Percentiles rank a stretch among this genome's conserved stretches.
Evolutionary conservation across 2,888 invertebrate species (phyloP).

Genomic region (Rosalia funebris): DNA sequence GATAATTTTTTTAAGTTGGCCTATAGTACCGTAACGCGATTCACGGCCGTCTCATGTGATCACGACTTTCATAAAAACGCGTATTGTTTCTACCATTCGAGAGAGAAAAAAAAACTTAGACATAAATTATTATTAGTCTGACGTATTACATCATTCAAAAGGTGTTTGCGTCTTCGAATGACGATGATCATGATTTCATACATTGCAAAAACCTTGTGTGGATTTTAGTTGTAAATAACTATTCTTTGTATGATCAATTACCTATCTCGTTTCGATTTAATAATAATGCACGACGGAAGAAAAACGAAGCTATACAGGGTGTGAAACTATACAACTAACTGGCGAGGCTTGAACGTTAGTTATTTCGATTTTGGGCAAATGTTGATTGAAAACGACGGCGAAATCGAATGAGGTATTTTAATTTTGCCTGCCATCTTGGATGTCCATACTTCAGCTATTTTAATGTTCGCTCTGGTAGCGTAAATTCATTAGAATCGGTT

Average conservation of each 20-base stretch:
- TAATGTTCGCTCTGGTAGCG: no score
- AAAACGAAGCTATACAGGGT: no score
- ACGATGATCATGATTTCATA: conserved; percentile 20
- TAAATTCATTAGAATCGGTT: no score
- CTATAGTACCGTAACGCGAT: conserved; percentile 9
- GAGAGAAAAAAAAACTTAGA: conserved; percentile 6
- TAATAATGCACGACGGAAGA: no score
- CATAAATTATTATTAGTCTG: conserved; percentile 20
- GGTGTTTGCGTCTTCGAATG: conserved; percentile 8
- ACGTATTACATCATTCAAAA: conserved; percentile 21
- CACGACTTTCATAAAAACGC: no score
- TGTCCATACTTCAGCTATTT: no score
- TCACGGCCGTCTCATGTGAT: conserved; percentile 2
- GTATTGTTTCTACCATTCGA: conserved; percentile 10
- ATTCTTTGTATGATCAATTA: conserved; percentile 12
- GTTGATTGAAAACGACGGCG: no score
- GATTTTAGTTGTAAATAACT: conserved; percentile 25
- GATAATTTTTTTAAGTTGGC: conserved; percentile 1
- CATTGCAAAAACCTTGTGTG: conserved; percentile 13
- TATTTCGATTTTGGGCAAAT: no score
- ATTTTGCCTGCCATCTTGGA: no score
- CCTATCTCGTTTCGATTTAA: conserved; percentile 9
- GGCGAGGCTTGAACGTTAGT: no score
- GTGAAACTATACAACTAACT: no score
- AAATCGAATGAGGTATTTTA: no score